phyloP scores from a whole-genome alignment of 2,113 vertebrate genomes.

The Scomber japonicus region DNA sequence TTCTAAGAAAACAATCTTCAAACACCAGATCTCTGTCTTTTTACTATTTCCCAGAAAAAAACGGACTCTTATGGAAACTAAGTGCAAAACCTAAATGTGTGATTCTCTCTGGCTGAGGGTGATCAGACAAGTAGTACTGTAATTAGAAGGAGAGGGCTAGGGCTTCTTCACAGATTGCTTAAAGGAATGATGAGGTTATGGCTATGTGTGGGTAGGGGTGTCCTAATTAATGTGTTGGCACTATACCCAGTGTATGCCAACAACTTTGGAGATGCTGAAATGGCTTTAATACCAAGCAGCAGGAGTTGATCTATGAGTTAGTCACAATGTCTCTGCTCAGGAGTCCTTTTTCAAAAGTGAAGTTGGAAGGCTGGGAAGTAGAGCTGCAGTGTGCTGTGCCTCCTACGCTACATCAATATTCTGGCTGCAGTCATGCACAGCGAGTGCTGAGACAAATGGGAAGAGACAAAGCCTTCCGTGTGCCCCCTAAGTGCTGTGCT shows the following conservation, averaged over 20 bases:
- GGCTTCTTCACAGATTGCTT: constrained; percentile 42
- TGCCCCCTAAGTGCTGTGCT: constrained; percentile 69
- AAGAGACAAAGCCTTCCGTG: constrained; percentile 82
- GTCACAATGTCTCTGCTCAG: constrained; percentile 40
- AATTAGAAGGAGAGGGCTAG: constrained; percentile 64
- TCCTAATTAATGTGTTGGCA: constrained; percentile 60
- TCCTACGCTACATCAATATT: constrained; percentile 67
- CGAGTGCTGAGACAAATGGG: constrained; percentile 76
- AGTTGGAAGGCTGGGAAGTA: constrained; percentile 52
- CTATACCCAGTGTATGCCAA: constrained; percentile 18
- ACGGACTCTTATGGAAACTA: constrained; percentile 34
- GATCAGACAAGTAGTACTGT: constrained; percentile 59
- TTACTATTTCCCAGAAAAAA: constrained; percentile 59
- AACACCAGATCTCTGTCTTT: constrained; percentile 30
- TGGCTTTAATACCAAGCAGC: constrained; percentile 55
- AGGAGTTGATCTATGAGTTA: constrained; percentile 61
- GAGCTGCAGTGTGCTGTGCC: constrained; percentile 54
- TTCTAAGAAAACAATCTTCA: constrained; percentile 42
- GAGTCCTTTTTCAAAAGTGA: constrained; percentile 40
- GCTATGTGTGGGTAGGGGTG: constrained; percentile 19
- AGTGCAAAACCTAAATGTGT: constrained; percentile 46
- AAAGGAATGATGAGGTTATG: constrained; percentile 44
- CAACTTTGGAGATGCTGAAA: constrained; percentile 52
- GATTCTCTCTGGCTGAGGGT: constrained; percentile 57
- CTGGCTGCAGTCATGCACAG: constrained; percentile 75